Conservation (phyloP, 2,888 invertebrate species). For the Parthenolecanium corni region DNA sequence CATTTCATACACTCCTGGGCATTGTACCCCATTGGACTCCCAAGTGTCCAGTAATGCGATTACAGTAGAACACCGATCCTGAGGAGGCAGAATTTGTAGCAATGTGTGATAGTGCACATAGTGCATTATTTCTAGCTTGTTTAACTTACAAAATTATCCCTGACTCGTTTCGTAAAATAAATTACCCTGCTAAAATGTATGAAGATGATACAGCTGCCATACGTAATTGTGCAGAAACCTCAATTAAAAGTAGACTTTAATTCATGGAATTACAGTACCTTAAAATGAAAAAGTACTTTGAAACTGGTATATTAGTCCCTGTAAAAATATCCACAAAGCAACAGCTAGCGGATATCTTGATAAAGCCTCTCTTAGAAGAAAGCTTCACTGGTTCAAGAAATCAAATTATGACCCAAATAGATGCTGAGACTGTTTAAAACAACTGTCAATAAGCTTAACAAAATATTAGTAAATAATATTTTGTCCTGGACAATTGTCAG, state of each 20-base stretch:
- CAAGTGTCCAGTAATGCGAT: too few species aligned
- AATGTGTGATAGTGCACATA: background rate
- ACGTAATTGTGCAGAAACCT: background rate
- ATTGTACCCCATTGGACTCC: too few species aligned
- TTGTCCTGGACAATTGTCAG: too few species aligned
- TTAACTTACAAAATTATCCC: background rate
- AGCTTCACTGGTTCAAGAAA: too few species aligned
- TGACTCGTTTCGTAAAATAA: background rate
- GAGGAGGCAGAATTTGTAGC: background rate
- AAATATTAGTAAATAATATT: too few species aligned
- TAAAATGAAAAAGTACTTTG: background rate
- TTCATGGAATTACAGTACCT: background rate
- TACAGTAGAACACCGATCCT: too few species aligned
- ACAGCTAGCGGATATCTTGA: background rate
- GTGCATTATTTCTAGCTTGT: background rate
- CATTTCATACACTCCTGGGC: too few species aligned
- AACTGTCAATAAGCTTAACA: too few species aligned
- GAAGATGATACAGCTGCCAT: background rate
- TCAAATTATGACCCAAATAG: too few species aligned
- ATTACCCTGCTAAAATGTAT: background rate
- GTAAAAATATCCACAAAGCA: too few species aligned
- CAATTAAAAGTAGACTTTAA: background rate
- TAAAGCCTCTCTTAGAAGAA: background rate
- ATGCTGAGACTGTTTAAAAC: too few species aligned
- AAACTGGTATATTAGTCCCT: background rate